Evolutionary conservation across 2,113 vertebrate genomes (phyloP).

Genomic region (Syngnathus floridae): DNA sequence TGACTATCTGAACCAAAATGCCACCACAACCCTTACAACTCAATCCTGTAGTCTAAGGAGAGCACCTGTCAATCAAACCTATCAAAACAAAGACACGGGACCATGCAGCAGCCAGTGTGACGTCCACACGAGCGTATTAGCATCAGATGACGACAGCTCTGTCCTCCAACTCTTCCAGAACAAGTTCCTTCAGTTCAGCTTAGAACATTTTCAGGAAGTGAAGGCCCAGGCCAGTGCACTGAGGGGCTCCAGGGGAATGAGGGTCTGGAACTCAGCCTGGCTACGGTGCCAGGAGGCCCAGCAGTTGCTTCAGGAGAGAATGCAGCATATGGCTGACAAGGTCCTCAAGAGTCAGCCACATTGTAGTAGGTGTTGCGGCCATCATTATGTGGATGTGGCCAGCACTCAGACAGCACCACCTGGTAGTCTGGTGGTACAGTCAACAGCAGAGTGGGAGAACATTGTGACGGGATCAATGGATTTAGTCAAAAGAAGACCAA

Average conservation of each 20-base stretch:
- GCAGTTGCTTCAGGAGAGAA: slow-evolving; percentile 70
- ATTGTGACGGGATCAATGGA: slow-evolving; percentile 39
- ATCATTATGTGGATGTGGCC: slow-evolving; percentile 47
- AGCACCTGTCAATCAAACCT: slow-evolving; percentile 12
- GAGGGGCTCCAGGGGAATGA: slow-evolving; percentile 61
- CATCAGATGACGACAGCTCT: slow-evolving; percentile 23
- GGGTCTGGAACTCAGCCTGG: slow-evolving; percentile 75
- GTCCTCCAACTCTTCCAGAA: slow-evolving; percentile 72
- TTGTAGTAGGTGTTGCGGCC: slow-evolving; percentile 29
- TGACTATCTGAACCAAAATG: slow-evolving; percentile 59
- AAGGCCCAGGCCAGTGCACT: slow-evolving; percentile 70
- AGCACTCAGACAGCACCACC: slow-evolving; percentile 45
- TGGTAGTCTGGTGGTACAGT: slow-evolving; percentile 51
- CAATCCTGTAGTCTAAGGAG: slow-evolving; percentile 16
- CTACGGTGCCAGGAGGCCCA: slow-evolving; percentile 68
- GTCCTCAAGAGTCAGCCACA: slow-evolving; percentile 17
- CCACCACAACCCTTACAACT: slow-evolving; percentile 23
- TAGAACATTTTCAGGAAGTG: slow-evolving; percentile 74
- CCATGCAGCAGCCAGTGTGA: background rate
- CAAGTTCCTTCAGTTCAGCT: slow-evolving; percentile 65
- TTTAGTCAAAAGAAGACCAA: slow-evolving; percentile 35
- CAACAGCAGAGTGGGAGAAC: slow-evolving; percentile 48
- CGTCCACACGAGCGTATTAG: background rate
- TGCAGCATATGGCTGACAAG: slow-evolving; percentile 55
- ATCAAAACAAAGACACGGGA: slow-evolving; percentile 14